Evolutionary conservation across 2,888 invertebrate genomes (phyloP), one percentile per base, ranked within the genome.

Genomic region (Epistrophe eligans): DNA sequence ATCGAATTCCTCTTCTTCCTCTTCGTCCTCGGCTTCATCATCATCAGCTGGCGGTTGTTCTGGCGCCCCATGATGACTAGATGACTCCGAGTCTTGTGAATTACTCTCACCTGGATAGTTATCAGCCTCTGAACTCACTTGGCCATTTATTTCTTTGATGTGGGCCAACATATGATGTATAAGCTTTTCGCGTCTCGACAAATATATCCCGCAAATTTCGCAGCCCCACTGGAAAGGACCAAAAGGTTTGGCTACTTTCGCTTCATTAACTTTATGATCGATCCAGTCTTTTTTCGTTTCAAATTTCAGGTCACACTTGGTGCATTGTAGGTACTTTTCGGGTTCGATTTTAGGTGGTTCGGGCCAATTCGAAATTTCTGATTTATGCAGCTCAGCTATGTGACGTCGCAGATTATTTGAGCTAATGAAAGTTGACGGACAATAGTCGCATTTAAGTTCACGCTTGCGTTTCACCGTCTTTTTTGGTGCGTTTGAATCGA

Each of bases 211-310:
- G 77, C 93, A 93, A 60, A 93, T 90, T 74, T 93, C 93, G 87
- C 93, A 93, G 77, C 92, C 92, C 93, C 93, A 93, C 77, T 93
- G 93, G 89, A 92, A 93, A 80, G 93, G 91, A 35, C 92, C 91
- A 58, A 91, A 92, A 7, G 92, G 91, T 81, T 91, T 92, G 83
- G 91, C 91, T 11, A 91, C 90, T 40, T 91, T 91, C 0, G 92
- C 92, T 88, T 93, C 92, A 3, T 89, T 90, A 35, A 93, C 90
- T 88, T 93, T 93, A 60, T 93, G 93, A 19, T 92, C 92, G 50
- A 93, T 91, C 93, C 93, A 93, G 72, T 91, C 91, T 35, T 90
- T 89, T 70, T 92, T 91, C 0, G 91, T 91, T 13, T 90, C 90
- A 84, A 93, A 93, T 62, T 91, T 90, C 2, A 91, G 48, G 45